Evolutionary conservation across 2,888 invertebrate genomes (phyloP).

Genomic region (Clepsis dumicolana): DNA sequence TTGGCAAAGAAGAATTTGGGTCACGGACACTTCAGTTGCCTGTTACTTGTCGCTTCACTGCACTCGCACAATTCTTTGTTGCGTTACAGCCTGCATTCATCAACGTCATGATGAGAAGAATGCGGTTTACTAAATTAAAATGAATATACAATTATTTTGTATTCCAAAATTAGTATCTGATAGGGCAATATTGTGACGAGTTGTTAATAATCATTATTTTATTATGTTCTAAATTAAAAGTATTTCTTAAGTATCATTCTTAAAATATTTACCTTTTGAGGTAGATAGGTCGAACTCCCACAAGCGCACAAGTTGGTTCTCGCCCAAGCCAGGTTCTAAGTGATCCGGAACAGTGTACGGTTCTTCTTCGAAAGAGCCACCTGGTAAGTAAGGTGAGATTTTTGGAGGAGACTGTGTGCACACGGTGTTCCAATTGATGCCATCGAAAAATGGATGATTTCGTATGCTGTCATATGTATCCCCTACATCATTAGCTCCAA

Average conservation of each 20-base stretch:
- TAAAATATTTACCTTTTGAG: conserved; percentile 66
- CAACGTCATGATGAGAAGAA: background rate
- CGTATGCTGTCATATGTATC: conserved; percentile 93
- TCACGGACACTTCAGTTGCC: conserved; percentile 76
- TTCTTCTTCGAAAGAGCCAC: conserved; percentile 88
- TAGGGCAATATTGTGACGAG: background rate
- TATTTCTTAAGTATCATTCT: no score
- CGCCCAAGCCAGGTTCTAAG: conserved; percentile 95
- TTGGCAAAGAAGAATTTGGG: conserved; percentile 76
- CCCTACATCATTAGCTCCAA: conserved; percentile 92
- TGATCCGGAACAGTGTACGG: conserved; percentile 91
- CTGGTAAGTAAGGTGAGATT: conserved; percentile 93
- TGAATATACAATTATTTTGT: background rate
- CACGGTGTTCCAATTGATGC: conserved; percentile 93
- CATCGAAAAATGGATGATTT: conserved; percentile 94
- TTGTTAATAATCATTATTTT: no score
- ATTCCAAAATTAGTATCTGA: background rate
- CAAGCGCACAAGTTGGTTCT: conserved; percentile 91
- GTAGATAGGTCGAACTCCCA: conserved; percentile 90
- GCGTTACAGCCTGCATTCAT: conserved; percentile 59
- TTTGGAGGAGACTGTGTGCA: conserved; percentile 92
- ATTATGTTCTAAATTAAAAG: no score
- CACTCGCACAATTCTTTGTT: conserved; percentile 67
- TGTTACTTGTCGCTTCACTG: conserved; percentile 79
- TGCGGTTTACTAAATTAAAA: background rate